Evolutionary conservation across 2,797 vertebrate species (phyloP).

Genomic region (Ispidina picta): DNA sequence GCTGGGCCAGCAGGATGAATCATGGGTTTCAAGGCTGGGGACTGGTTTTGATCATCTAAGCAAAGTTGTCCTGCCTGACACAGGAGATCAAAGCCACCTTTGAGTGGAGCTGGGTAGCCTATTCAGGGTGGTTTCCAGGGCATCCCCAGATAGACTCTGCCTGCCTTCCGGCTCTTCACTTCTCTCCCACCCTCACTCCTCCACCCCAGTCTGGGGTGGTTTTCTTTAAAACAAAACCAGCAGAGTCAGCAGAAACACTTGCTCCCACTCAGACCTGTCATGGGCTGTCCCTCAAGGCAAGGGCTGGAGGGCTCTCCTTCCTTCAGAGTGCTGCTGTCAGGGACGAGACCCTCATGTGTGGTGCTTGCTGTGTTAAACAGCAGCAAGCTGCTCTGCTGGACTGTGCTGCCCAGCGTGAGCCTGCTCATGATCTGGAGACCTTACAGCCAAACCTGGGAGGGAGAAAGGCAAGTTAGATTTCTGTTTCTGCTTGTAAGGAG

Average conservation of each 20-base stretch:
- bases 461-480: not conserved
- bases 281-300: fast-evolving
- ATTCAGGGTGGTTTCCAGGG: not conserved
- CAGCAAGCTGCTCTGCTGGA: fast-evolving
- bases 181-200: not conserved
- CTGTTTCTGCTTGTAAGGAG: not conserved
- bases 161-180: not conserved
- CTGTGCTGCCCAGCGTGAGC: fast-evolving
- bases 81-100: constrained; percentile 48
- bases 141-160: not conserved
- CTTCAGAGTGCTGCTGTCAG: fast-evolving
- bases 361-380: not conserved
- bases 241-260: not conserved
- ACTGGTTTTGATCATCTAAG: constrained; percentile 35
- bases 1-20: constrained; percentile 23
- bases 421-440: not conserved
- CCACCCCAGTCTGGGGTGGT: not conserved
- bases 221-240: not conserved
- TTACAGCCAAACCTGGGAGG: not conserved
- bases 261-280: fast-evolving
- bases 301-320: fast-evolving
- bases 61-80: not conserved
- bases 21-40: not conserved
- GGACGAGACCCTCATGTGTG: fast-evolving
- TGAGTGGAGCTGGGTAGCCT: not conserved